These are phyloP conservation scores for Holcopasites calliopsidis DNA, from an alignment of 1,140 invertebrate genomes.

Conservation along the genomic window DNA sequence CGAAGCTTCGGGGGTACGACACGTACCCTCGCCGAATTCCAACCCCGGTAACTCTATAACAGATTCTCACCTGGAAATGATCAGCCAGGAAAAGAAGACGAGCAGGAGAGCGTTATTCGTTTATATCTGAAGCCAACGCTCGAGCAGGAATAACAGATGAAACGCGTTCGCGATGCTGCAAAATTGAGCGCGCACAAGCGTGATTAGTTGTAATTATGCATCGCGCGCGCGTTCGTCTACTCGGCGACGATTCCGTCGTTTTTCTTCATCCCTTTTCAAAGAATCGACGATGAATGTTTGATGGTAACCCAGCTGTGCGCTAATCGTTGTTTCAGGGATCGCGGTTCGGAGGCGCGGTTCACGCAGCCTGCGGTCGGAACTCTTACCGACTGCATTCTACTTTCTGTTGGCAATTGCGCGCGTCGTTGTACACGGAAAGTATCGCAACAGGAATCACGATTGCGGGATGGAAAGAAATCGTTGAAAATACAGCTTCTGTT, in stretches of 20 bases:
- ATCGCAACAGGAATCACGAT: no score
- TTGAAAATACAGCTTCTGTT: no score
- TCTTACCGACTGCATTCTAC: no score
- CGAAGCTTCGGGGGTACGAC: not conserved
- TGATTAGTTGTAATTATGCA: conserved; percentile 41
- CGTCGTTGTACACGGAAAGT: no score
- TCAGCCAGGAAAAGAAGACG: conserved; percentile 19
- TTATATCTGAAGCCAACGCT: no score
- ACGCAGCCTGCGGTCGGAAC: no score
- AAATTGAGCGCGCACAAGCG: not conserved
- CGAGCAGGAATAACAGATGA: conserved; percentile 12
- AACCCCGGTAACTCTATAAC: conserved; percentile 1
- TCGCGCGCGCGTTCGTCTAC: not conserved
- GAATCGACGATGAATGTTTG: conserved; percentile 1
- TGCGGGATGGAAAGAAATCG: no score
- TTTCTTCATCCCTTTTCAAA: not conserved
- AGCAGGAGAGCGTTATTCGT: no score
- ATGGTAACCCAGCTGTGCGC: not conserved
- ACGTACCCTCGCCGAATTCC: not conserved
- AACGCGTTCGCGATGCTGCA: not conserved
- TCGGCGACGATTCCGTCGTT: not conserved
- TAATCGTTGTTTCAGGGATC: not conserved
- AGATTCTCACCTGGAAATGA: conserved; percentile 5
- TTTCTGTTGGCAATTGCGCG: no score
- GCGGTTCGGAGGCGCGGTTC: no score